These are phyloP conservation scores for Hippotragus niger DNA, from an alignment of 2,113 vertebrate species.

Conservation along the genomic window DNA sequence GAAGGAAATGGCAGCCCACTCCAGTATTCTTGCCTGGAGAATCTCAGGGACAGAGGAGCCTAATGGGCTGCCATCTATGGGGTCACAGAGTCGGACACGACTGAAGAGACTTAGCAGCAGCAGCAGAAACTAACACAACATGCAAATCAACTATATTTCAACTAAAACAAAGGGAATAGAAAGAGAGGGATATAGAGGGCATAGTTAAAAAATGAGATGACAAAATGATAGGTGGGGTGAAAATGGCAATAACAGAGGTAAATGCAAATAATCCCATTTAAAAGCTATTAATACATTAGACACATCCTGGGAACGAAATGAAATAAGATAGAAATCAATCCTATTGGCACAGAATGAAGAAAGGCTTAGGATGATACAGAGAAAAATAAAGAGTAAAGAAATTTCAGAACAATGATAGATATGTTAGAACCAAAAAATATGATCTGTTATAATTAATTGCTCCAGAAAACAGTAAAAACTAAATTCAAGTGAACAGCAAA, in stretches of 20 bases:
- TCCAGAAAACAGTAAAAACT: not conserved
- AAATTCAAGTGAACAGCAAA: not conserved
- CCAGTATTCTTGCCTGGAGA: too few relatives aligned
- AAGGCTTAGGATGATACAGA: not conserved
- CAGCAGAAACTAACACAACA: not conserved
- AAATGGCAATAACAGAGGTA: not conserved
- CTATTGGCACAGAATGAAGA: not conserved
- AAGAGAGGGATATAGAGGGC: not conserved
- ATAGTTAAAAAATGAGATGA: not conserved
- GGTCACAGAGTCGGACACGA: too few relatives aligned
- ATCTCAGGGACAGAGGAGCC: too few relatives aligned
- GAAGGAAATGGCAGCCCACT: too few relatives aligned
- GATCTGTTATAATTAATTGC: not conserved
- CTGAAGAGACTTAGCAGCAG: too few relatives aligned
- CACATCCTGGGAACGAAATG: not conserved
- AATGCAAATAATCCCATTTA: not conserved
- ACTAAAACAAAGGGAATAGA: not conserved
- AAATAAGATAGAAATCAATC: not conserved
- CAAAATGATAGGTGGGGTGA: not conserved
- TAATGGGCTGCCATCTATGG: too few relatives aligned
- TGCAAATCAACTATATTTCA: not conserved
- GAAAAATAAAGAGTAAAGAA: not conserved
- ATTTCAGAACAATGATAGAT: not conserved
- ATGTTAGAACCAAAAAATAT: not conserved
- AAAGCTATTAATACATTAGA: not conserved